Evolutionary conservation across 2,888 invertebrate genomes (phyloP), one percentile per base, ranked within the genome.

Genomic region (Capitulum mitella): DNA sequence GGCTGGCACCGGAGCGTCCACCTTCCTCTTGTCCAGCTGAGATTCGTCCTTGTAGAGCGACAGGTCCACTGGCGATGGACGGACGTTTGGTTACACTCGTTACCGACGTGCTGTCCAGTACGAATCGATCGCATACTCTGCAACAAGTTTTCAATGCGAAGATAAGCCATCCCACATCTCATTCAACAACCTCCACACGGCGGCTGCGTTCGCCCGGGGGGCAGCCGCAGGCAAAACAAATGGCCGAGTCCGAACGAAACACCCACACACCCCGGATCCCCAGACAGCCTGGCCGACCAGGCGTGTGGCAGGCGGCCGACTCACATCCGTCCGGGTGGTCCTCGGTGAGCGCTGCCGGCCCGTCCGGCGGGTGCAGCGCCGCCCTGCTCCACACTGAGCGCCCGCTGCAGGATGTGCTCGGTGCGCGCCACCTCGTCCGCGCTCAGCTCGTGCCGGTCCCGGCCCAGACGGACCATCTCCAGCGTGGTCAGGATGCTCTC

Each of bases 401-500:
- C 94, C 82, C 94, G 89, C 84, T 92, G 91, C 81, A 96, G 88
- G 83, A 95, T 95, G 86, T 92, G 94, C 83, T 91, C 90, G 61
- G 94, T 93, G 80, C 95, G 89, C 80, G 90, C 89, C 80, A 90
- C 89, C 86, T 96, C 95, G n/a, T 89, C 89, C 77, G 90, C 88
- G 3, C 91, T 91, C 82, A 95, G 88, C 82, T 89, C 87, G 85
- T 90, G 92, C 83, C 89, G 90, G 82, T 92, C 91, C 83, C 91
- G 92, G 80, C 91, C 90, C 61, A 92, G 88, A 83, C 92, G 91
- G 70, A 89, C 89, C 85, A 95, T 87, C 82, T 92, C 92, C 81
- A 96, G 88, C 82, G 94, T 95, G 14, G 95, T 95, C 83, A 93
- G 88, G 85, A 95, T 93, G 86, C 94, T 94, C 85, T 94, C 94